Conservation (phyloP, 2,888 invertebrate genomes). For the Aproaerema taeniolella region DNA sequence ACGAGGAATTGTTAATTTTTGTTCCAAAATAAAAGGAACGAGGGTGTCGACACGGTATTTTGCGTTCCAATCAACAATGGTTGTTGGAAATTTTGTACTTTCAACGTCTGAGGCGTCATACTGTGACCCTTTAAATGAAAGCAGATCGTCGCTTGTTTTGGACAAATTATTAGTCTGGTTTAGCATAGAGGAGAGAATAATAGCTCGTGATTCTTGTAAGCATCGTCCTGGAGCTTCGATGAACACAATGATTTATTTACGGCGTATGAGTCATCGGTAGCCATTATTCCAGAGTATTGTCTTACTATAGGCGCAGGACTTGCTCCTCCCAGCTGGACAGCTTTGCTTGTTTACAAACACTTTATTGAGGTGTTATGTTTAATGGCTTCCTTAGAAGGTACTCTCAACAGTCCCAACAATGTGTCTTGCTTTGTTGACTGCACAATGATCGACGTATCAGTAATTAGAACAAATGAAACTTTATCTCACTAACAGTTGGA, state of each 20-base stretch:
- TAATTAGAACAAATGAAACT: constrained; percentile 23
- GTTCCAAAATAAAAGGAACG: constrained; percentile 54
- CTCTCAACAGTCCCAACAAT: too few relatives aligned
- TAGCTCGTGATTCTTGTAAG: constrained; percentile 67
- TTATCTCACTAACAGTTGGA: too few relatives aligned
- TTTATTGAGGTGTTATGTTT: constrained; percentile 72
- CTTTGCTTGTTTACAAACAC: constrained; percentile 75
- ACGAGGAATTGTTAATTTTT: constrained; percentile 55
- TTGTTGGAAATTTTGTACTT: constrained; percentile 44
- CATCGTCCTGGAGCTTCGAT: constrained; percentile 34
- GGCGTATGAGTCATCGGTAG: constrained; percentile 66
- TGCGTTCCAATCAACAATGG: constrained; percentile 68
- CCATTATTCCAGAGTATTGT: constrained; percentile 59
- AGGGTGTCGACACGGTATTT: constrained; percentile 73
- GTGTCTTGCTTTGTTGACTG: constrained; percentile 47
- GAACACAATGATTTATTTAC: constrained; percentile 68
- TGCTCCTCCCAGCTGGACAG: constrained; percentile 59
- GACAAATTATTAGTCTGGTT: constrained; percentile 76
- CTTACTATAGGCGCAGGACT: constrained; percentile 40
- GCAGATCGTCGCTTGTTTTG: constrained; percentile 59
- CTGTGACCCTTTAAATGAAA: constrained; percentile 59
- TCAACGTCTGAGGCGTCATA: constrained; percentile 55
- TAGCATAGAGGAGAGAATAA: constrained; percentile 62
- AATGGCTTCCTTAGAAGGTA: constrained; percentile 71
- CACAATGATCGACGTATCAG: constrained; percentile 50